Base-by-base conservation (phyloP, 2,797 vertebrate genomes). In the Pseudochromis fuscus region DNA sequence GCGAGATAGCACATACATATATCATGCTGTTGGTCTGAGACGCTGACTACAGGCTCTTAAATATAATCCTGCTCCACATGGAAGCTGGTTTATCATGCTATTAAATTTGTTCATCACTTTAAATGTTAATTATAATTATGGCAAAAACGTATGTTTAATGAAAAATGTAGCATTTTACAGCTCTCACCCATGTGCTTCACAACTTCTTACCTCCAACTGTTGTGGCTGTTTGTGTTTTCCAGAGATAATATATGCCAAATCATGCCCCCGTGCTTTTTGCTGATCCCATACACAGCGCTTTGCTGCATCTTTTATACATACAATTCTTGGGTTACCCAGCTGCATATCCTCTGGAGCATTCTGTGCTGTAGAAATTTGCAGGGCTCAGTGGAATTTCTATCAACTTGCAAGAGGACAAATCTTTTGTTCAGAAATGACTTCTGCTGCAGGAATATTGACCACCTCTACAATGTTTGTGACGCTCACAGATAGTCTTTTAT, bases 401-500 rank as follows among this genome's bases (percentile, higher is more conserved):
- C 87, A 87, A 76, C 88, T 75, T 78, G 81, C 81, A 71, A 70
- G 68, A 83, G 79, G 65, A 89, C 88, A 89, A 83, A 86, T 87
- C 86, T 89, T 89, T 91, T 90, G 77, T 89, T 87, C 84, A 74
- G 69, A 88, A 82, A 89, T 88, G 79, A 90, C 82, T 88, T 79
- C 57, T 81, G 78, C 89, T 71, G 87, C 83, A 80, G 28, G 84
- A 85, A 74, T 89, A 93, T 91, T 91, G 89, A 90, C 85, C 83
- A 86, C 21, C 19, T 45, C 71, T 58, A 59, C 84, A 65, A 81
- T 87, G 89, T 91, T 87, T 89, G 87, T 85, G 82, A 85, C 78
- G 60, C 83, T 82, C 82, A 79, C 87, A 82, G 79, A 87, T 82
- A 71, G 80, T 81, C 82, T 88, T 88, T 91, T 91, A 90, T 89